Percentiles rank a stretch among this genome's conserved stretches.
phyloP scores from a whole-genome alignment of 2,888 invertebrate genomes.

The Phaonia tiefii region DNA sequence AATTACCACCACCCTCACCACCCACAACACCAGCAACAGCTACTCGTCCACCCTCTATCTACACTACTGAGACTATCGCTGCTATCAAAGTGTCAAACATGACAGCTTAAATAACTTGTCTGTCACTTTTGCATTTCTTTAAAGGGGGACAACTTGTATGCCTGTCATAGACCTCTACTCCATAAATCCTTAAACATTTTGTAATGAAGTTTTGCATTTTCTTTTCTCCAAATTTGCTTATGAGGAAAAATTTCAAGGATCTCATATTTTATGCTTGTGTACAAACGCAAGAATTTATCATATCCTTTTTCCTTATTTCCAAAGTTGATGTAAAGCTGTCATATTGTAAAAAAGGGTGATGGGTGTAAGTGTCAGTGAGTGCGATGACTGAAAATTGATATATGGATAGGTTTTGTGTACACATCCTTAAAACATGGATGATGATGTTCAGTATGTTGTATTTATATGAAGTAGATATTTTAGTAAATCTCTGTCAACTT shows the following conservation, averaged over 20 bases:
- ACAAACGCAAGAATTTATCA: neutral
- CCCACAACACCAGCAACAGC: neutral
- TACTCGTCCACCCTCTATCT: neutral
- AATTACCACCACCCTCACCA: neutral
- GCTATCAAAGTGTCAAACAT: slow-evolving; percentile 53
- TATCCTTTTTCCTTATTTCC: slow-evolving; percentile 39
- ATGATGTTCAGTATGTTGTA: slow-evolving; percentile 24
- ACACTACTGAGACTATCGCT: slow-evolving; percentile 3
- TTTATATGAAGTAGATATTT: slow-evolving; percentile 66
- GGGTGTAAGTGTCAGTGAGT: slow-evolving; percentile 67
- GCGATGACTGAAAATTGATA: slow-evolving; percentile 48
- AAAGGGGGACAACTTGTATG: slow-evolving; percentile 25
- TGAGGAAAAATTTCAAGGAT: slow-evolving; percentile 55
- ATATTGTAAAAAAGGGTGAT: slow-evolving; percentile 68
- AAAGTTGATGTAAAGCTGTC: slow-evolving; percentile 54
- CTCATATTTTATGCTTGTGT: slow-evolving; percentile 44
- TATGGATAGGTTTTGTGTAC: slow-evolving; percentile 5
- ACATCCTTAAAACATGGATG: slow-evolving; percentile 27
- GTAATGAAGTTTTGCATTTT: slow-evolving; percentile 61
- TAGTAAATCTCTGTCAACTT: slow-evolving; percentile 77
- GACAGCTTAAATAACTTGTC: slow-evolving; percentile 68
- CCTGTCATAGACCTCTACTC: slow-evolving; percentile 46
- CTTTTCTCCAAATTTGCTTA: slow-evolving; percentile 9
- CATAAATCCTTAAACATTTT: slow-evolving; percentile 59
- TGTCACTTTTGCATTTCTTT: slow-evolving; percentile 43